Conservation (phyloP, 2,113 vertebrate species). For the Dunckerocampus dactyliophorus region DNA sequence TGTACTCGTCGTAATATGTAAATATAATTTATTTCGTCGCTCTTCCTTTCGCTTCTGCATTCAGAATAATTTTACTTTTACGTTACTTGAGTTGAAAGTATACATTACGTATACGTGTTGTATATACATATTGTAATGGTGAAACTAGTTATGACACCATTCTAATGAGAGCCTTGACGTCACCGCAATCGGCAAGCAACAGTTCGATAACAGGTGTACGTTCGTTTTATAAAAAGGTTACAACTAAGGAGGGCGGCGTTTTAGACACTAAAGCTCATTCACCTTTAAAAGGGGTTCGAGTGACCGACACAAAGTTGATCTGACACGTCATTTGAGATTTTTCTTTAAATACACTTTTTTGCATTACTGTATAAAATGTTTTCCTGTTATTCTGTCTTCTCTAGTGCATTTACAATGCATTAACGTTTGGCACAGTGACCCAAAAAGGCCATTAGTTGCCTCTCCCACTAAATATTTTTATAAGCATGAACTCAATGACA, state of each 20-base stretch:
- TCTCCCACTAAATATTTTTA: not conserved
- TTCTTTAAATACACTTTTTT: not conserved
- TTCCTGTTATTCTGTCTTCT: not conserved
- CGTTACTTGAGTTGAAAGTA: not conserved
- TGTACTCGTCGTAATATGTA: not conserved
- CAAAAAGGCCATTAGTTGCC: not conserved
- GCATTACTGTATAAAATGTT: not conserved
- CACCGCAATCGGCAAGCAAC: not conserved
- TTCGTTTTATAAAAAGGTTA: not conserved
- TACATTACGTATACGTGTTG: no score
- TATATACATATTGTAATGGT: no score
- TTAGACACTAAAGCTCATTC: not conserved
- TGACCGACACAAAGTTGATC: not conserved
- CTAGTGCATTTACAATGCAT: not conserved
- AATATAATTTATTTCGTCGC: not conserved
- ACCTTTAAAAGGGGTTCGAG: not conserved
- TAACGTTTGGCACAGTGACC: constrained; percentile 6
- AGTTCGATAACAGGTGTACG: not conserved
- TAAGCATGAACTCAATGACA: constrained; percentile 11
- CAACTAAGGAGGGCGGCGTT: not conserved
- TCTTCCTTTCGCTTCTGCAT: not conserved
- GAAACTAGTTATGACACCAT: not conserved
- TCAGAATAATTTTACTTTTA: not conserved
- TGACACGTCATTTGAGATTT: not conserved
- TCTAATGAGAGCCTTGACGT: not conserved